Evolutionary conservation across 2,797 vertebrate species (phyloP).

Genomic region (Malurus leucopterus): DNA sequence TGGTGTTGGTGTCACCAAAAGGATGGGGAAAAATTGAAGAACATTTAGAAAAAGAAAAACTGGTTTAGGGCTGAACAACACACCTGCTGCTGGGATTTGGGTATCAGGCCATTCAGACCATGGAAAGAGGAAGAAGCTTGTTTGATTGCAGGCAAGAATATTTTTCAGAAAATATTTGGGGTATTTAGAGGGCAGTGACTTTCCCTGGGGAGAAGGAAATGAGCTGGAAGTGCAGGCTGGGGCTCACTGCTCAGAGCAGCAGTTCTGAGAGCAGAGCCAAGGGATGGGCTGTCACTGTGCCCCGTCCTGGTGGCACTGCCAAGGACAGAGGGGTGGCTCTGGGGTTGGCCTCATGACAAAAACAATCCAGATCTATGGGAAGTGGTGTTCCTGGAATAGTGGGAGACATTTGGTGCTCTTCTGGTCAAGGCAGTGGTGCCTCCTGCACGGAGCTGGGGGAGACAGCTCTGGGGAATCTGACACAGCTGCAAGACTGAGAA

Average conservation of each 20-base stretch:
- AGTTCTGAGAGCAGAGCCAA: rapidly evolving
- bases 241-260: rapidly evolving
- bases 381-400: not conserved
- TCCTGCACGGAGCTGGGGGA: not conserved
- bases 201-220: not conserved
- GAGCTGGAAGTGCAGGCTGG: not conserved
- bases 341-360: not conserved
- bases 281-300: not conserved
- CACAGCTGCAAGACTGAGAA: slow-evolving; percentile 89
- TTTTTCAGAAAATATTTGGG: not conserved
- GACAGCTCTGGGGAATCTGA: slow-evolving; percentile 80
- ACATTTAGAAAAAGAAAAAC: not conserved
- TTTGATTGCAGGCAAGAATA: not conserved
- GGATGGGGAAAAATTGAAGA: not conserved
- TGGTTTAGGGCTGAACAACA: not conserved
- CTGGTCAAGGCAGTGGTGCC: not conserved
- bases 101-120: not conserved
- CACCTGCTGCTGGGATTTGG: not conserved
- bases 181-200: not conserved
- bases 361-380: not conserved
- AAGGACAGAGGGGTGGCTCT: not conserved
- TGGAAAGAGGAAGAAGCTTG: not conserved
- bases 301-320: not conserved
- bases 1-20: not conserved
- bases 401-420: not conserved